These are phyloP conservation scores for Megastigmus dorsalis DNA, from an alignment of 2,888 invertebrate species.

Conservation along the genomic window DNA sequence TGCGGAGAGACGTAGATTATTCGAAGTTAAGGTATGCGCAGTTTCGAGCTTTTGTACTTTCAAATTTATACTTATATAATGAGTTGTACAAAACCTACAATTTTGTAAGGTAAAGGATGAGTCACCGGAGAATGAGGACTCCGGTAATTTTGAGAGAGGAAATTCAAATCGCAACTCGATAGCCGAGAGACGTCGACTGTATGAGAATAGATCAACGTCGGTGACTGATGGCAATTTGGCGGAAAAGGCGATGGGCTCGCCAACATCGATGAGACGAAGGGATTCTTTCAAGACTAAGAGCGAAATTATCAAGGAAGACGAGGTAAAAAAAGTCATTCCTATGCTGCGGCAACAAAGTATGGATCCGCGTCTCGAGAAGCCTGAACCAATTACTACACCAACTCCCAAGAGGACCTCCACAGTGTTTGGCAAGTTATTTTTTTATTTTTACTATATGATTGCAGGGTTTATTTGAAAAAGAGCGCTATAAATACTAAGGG, in stretches of 20 bases:
- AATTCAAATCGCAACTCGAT: constrained; percentile 83
- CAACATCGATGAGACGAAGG: constrained; percentile 83
- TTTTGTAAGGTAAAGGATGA: constrained; percentile 72
- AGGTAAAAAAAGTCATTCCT: constrained; percentile 74
- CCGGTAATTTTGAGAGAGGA: constrained; percentile 77
- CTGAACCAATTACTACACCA: constrained; percentile 75
- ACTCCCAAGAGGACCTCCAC: constrained; percentile 90
- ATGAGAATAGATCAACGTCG: constrained; percentile 85
- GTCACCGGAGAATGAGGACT: constrained; percentile 76
- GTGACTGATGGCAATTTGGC: constrained; percentile 80
- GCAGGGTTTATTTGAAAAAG: no score
- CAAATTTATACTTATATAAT: no score
- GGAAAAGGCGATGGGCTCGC: constrained; percentile 77
- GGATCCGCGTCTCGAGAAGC: constrained; percentile 74
- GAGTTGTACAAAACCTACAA: neutral
- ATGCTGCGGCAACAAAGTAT: constrained; percentile 76
- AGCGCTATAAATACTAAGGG: no score
- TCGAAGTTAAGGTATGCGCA: constrained; percentile 76
- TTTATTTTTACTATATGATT: no score
- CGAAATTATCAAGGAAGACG: constrained; percentile 76
- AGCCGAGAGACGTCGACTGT: constrained; percentile 85
- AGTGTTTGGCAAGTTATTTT: constrained; percentile 82
- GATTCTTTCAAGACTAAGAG: constrained; percentile 83
- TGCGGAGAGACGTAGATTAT: constrained; percentile 86
- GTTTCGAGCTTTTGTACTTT: no score